Evolutionary conservation across 2,888 invertebrate species (phyloP).

Genomic region (Tromatobia lineatoria): DNA sequence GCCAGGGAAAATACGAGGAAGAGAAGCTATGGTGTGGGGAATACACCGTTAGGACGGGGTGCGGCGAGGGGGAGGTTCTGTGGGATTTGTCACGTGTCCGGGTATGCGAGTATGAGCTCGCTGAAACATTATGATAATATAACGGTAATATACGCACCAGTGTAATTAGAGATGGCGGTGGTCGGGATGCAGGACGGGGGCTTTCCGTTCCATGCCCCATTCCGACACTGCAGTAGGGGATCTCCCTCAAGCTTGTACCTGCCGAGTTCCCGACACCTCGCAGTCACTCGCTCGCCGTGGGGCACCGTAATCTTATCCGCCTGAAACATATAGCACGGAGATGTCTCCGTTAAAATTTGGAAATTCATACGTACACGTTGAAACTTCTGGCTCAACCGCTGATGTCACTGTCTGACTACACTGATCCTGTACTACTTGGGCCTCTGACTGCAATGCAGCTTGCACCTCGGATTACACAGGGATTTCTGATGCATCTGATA

Average conservation of each 20-base stretch:
- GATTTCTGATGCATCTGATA: conserved; percentile 19
- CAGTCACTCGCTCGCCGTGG: conserved; percentile 91
- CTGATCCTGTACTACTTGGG: too few species aligned
- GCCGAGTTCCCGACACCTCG: conserved; percentile 93
- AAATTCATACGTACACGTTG: conserved; percentile 9
- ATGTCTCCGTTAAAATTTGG: conserved; percentile 10
- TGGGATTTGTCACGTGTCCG: conserved; percentile 65
- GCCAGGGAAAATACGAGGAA: conserved; percentile 46
- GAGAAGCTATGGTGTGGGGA: conserved; percentile 22
- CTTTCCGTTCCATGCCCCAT: conserved; percentile 92
- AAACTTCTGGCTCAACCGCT: not conserved
- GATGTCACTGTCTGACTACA: conserved; percentile 30
- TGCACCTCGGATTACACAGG: too few species aligned
- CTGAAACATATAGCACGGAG: conserved; percentile 72
- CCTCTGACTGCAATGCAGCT: too few species aligned
- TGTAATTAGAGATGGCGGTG: conserved; percentile 94
- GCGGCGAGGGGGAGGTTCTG: conserved; percentile 17
- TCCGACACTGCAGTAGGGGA: conserved; percentile 91
- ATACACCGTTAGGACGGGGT: not conserved
- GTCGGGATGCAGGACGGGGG: conserved; percentile 95
- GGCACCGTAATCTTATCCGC: conserved; percentile 86
- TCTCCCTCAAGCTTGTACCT: conserved; percentile 94
- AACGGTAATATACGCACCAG: conserved; percentile 87
- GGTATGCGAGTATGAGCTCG: conserved; percentile 51
- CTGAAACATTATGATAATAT: conserved; percentile 65